Evolutionary conservation across 1,140 invertebrate species (phyloP).

Genomic region (Ephestia elutella): DNA sequence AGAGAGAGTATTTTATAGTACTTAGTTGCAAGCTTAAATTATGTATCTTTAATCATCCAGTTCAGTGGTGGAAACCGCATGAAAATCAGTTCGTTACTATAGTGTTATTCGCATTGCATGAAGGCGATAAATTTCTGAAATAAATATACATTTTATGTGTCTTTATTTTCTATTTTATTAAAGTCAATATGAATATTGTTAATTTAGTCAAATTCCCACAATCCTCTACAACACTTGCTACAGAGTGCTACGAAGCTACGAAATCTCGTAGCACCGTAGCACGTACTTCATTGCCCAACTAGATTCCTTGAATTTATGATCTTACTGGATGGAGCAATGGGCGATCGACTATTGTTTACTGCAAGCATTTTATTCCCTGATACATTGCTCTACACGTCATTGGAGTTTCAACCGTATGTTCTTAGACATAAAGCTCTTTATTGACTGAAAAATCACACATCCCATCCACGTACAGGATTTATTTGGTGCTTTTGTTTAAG

Average conservation of each 20-base stretch:
- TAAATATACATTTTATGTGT: too few species aligned
- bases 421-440: conserved; percentile 7
- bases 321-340: not conserved
- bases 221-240: not conserved
- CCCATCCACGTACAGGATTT: conserved; percentile 12
- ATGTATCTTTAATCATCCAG: too few species aligned
- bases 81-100: too few species aligned
- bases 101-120: too few species aligned
- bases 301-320: not conserved
- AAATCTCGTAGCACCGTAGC: not conserved
- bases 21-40: too few species aligned
- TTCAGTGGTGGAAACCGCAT: too few species aligned
- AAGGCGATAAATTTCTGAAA: too few species aligned
- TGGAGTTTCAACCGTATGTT: conserved; percentile 12
- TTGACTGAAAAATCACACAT: conserved; percentile 6
- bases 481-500: conserved; percentile 14
- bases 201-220: too few species aligned
- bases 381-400: conserved; percentile 9
- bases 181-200: too few species aligned
- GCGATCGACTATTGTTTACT: not conserved
- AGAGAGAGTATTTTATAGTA: too few species aligned
- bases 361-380: conserved; percentile 11
- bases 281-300: not conserved
- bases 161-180: too few species aligned
- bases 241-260: not conserved